Conservation (phyloP, 2,888 invertebrate species). For the Leucoma salicis region DNA sequence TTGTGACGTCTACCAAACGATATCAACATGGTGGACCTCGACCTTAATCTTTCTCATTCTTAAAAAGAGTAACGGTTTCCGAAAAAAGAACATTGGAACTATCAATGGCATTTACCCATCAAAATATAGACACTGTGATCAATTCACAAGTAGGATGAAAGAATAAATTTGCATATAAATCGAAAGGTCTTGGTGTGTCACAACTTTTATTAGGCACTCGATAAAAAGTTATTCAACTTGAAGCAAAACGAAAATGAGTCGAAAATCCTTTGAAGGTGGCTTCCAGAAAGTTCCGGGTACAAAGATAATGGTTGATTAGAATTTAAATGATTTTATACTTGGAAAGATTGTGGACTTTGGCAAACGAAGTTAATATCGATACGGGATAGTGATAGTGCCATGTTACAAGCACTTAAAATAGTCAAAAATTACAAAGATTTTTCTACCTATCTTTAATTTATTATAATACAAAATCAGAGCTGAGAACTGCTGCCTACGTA, state of each 20-base stretch:
- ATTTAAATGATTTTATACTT: constrained; percentile 20
- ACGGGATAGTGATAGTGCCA: no score
- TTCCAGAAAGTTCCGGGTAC: constrained; percentile 25
- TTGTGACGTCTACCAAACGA: no score
- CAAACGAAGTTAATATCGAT: no score
- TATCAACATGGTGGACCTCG: no score
- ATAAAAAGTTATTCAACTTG: constrained; percentile 29
- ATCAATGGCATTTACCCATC: constrained; percentile 10
- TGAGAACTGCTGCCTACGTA: no score
- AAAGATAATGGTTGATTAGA: constrained; percentile 21
- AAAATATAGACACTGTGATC: constrained; percentile 8
- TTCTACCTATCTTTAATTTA: no score
- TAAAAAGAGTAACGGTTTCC: no score
- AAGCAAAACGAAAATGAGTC: constrained; percentile 31
- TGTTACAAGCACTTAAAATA: no score
- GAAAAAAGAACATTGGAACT: constrained; percentile 1
- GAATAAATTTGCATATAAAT: constrained; percentile 38
- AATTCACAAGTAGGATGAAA: constrained; percentile 20
- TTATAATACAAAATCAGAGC: no score
- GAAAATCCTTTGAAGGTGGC: constrained; percentile 33
- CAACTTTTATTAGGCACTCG: constrained; percentile 32
- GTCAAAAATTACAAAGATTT: no score
- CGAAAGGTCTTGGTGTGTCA: constrained; percentile 29
- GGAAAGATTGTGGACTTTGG: constrained; percentile 5
- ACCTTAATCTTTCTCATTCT: no score